Evolutionary conservation across 2,888 invertebrate genomes (phyloP).

Genomic region (Mesorhabditis belari): DNA sequence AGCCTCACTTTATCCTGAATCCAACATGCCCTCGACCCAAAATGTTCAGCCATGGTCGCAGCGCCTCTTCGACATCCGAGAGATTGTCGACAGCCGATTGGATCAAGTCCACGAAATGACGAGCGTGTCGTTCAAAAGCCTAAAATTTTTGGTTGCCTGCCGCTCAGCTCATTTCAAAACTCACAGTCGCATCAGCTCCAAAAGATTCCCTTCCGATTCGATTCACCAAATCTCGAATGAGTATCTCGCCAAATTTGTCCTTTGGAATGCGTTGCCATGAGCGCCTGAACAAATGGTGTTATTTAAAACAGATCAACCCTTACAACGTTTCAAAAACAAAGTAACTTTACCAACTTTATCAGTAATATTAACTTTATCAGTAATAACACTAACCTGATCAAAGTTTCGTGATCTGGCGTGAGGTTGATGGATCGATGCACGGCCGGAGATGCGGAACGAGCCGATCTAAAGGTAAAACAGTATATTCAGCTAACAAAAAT

Average conservation of each 20-base stretch:
- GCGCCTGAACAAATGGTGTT: slow-evolving; percentile 30
- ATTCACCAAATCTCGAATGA: slow-evolving; percentile 13
- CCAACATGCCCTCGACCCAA: slow-evolving; percentile 42
- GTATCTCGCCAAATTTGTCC: slow-evolving; percentile 21
- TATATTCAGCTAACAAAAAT: too few relatives aligned
- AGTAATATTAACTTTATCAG: neutral
- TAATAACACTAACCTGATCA: neutral
- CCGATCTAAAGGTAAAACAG: neutral
- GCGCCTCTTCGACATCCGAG: slow-evolving; percentile 29
- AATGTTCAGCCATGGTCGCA: slow-evolving; percentile 38
- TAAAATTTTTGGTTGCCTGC: neutral
- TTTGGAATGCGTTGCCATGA: slow-evolving; percentile 42
- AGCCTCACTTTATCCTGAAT: slow-evolving; percentile 34
- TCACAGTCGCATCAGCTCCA: slow-evolving; percentile 12
- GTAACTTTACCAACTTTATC: neutral
- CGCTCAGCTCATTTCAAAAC: slow-evolving; percentile 8
- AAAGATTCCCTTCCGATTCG: slow-evolving; percentile 7
- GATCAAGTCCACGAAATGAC: slow-evolving; percentile 40
- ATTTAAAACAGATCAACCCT: too few relatives aligned
- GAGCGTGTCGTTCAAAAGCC: slow-evolving; percentile 24
- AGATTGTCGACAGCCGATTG: slow-evolving; percentile 40
- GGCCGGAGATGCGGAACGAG: neutral
- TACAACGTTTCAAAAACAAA: too few relatives aligned
- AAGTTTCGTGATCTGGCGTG: neutral
- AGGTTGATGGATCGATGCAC: neutral